These are phyloP conservation scores for Oryctes rhinoceros DNA, from an alignment of 1,140 invertebrate genomes.

Conservation along the genomic window DNA sequence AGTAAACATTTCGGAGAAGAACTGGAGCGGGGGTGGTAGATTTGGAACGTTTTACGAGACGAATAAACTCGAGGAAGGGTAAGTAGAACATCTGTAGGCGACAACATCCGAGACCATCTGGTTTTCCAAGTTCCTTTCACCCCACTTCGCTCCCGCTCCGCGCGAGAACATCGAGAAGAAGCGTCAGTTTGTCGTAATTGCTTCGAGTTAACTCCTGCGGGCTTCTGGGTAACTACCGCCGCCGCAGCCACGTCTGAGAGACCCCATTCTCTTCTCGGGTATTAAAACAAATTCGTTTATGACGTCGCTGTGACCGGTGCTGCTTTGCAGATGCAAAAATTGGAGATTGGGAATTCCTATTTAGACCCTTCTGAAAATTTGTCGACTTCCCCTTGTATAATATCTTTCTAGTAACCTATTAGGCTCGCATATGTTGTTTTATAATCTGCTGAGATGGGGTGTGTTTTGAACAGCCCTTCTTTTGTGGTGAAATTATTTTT, in stretches of 20 bases:
- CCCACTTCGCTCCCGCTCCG: background rate
- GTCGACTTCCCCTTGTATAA: no score
- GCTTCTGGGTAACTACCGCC: background rate
- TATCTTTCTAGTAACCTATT: no score
- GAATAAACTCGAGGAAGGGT: no score
- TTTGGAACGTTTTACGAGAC: no score
- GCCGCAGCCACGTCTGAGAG: background rate
- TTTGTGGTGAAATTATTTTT: no score
- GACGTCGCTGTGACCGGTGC: background rate
- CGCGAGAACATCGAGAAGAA: background rate
- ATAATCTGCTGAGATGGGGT: no score
- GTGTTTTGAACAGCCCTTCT: no score
- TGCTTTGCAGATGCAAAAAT: background rate
- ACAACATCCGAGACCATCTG: slow-evolving; percentile 15
- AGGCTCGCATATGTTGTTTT: no score
- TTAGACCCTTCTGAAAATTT: no score
- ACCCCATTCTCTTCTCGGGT: background rate
- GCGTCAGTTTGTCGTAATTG: slow-evolving; percentile 21
- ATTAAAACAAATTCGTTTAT: slow-evolving; percentile 2
- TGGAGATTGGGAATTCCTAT: no score
- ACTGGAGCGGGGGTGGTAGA: background rate
- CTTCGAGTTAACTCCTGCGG: slow-evolving; percentile 7
- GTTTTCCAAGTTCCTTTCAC: background rate
- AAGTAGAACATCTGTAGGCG: background rate
- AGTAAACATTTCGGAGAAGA: background rate